A percentile compares a stretch with the other conserved stretches of the same genome.
Conservation (phyloP, 2,113 vertebrate genomes). For the Pangasianodon hypophthalmus region DNA sequence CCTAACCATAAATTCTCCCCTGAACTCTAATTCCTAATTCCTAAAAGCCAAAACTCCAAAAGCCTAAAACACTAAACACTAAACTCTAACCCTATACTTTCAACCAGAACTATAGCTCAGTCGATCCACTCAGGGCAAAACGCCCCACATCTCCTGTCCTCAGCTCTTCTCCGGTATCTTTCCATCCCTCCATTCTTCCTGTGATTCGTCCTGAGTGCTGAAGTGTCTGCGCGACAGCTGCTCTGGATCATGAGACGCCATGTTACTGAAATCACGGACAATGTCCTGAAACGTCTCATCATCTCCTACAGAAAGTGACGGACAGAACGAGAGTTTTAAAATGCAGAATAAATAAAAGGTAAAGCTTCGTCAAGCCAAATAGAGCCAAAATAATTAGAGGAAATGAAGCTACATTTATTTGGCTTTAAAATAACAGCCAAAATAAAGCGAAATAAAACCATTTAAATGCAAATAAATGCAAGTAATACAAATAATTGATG, state of each 20-base stretch:
- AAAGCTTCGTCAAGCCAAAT: not conserved
- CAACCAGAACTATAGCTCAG: not conserved
- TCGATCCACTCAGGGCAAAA: not conserved
- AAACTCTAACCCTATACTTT: not conserved
- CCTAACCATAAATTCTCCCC: not conserved
- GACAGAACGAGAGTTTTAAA: not conserved
- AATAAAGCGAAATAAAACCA: not conserved
- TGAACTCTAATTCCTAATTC: not conserved
- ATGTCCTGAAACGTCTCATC: constrained; percentile 80
- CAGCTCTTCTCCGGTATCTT: not conserved
- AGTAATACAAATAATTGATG: not conserved
- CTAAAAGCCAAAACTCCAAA: not conserved
- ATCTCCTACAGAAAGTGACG: constrained; percentile 62
- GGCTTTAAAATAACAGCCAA: not conserved
- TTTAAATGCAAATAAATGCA: not conserved
- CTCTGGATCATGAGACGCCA: constrained; percentile 77
- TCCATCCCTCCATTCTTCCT: not conserved
- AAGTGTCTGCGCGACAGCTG: constrained; percentile 67
- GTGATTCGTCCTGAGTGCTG: constrained; percentile 30
- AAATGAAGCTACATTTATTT: too few species aligned
- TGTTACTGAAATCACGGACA: constrained; percentile 77
- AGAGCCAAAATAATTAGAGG: not conserved
- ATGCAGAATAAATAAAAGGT: too few species aligned
- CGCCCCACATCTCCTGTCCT: not conserved
- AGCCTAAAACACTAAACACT: not conserved